These are phyloP conservation scores for Capreolus pygargus DNA, from an alignment of 2,113 vertebrate genomes.

Conservation along the genomic window DNA sequence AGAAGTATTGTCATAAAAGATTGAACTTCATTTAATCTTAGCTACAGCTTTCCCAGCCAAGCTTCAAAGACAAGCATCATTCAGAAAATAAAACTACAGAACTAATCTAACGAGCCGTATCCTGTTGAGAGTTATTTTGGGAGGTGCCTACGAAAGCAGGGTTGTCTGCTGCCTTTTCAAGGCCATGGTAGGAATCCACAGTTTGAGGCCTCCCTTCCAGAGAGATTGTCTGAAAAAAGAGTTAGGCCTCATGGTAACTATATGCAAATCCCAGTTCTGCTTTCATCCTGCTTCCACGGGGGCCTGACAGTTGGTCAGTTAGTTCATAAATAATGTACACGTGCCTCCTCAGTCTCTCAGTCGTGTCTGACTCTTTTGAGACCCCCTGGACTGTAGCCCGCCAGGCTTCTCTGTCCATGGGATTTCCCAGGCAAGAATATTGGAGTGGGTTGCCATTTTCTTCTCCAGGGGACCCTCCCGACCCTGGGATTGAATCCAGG, in stretches of 20 bases:
- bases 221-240: neutral
- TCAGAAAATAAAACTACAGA: slow-evolving; percentile 67
- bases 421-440: neutral
- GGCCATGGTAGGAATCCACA: neutral
- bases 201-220: neutral
- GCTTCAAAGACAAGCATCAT: slow-evolving; percentile 49
- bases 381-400: neutral
- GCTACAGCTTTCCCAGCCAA: neutral
- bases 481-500: neutral
- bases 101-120: slow-evolving; percentile 53
- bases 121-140: slow-evolving; percentile 53
- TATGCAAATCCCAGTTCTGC: neutral
- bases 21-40: slow-evolving; percentile 20
- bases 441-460: neutral
- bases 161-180: slow-evolving; percentile 15
- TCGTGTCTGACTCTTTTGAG: neutral
- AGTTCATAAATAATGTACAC: neutral
- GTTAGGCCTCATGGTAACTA: neutral
- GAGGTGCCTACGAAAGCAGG: slow-evolving; percentile 37
- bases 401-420: neutral
- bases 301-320: neutral
- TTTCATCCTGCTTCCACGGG: neutral
- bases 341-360: neutral
- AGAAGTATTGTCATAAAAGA: neutral
- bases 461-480: neutral